These are phyloP conservation scores for Styela clava DNA, from an alignment of 23 tunicate genomes.

Conservation along the genomic window DNA sequence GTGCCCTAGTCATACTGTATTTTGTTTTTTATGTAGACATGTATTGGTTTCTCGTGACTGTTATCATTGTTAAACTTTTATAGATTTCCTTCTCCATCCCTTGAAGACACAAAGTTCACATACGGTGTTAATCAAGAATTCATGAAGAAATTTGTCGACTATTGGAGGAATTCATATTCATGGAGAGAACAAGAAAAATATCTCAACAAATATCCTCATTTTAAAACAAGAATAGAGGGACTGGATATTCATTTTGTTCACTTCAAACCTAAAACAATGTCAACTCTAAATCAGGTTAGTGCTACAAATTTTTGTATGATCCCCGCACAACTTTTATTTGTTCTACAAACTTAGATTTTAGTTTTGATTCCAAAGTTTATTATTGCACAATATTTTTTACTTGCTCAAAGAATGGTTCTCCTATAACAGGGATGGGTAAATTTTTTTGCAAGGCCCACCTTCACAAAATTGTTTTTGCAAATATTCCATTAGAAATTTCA, in stretches of 20 bases:
- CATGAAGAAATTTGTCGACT: constrained; percentile 47
- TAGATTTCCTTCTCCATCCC: constrained; percentile 57
- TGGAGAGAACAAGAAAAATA: constrained; percentile 73
- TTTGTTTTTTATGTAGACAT: too few relatives aligned
- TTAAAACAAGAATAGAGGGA: constrained; percentile 86
- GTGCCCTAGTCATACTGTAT: too few relatives aligned
- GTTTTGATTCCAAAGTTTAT: too few relatives aligned
- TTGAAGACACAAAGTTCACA: constrained; percentile 40
- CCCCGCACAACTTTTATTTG: too few relatives aligned
- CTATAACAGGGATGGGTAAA: too few relatives aligned
- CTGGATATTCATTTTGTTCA: constrained; percentile 84
- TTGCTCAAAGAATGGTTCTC: too few relatives aligned
- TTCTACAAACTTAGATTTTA: too few relatives aligned
- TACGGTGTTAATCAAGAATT: constrained; percentile 66
- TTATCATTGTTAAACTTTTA: constrained; percentile 1
- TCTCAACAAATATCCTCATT: constrained; percentile 63
- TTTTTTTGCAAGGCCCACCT: too few relatives aligned
- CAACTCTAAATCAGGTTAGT: constrained; percentile 11
- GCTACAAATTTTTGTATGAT: neutral
- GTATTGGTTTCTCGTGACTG: too few relatives aligned
- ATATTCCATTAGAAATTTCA: too few relatives aligned
- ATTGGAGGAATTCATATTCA: constrained; percentile 69
- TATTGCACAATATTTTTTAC: too few relatives aligned
- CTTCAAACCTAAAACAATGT: constrained; percentile 28
- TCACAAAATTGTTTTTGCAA: too few relatives aligned